Percentiles rank a stretch among this genome's conserved stretches.
phyloP scores from a whole-genome alignment of 2,888 invertebrate genomes.

The Onchidella celtica region DNA sequence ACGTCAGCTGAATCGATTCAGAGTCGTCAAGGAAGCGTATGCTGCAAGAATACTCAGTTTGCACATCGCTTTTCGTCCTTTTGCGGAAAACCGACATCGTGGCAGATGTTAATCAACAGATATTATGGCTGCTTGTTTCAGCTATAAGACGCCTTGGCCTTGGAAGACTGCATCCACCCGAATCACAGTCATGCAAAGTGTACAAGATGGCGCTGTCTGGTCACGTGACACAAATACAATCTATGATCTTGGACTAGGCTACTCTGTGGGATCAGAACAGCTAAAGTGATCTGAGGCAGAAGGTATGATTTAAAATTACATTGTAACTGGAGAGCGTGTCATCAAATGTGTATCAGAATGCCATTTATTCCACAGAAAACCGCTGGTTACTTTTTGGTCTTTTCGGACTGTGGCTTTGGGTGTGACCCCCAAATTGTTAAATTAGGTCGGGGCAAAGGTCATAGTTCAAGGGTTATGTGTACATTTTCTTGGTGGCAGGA shows the following conservation, averaged over 20 bases:
- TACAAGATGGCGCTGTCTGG: slow-evolving; percentile 53
- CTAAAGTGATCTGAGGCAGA: background rate
- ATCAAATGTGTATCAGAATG: too few relatives aligned
- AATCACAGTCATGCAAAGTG: slow-evolving; percentile 36
- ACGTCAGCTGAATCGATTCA: slow-evolving; percentile 76
- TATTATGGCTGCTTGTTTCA: slow-evolving; percentile 10
- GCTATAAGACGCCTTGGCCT: slow-evolving; percentile 42
- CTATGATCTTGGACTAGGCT: background rate
- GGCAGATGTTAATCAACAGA: slow-evolving; percentile 45
- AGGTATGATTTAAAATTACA: background rate
- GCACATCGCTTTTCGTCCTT: slow-evolving; percentile 74
- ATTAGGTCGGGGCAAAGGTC: background rate
- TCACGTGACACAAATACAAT: slow-evolving; percentile 52
- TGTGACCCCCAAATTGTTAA: background rate
- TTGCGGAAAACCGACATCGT: slow-evolving; percentile 71
- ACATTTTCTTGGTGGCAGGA: background rate
- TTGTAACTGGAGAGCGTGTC: too few relatives aligned
- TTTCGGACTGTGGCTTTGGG: slow-evolving; percentile 19
- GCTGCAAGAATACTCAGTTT: slow-evolving; percentile 77
- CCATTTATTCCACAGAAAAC: too few relatives aligned
- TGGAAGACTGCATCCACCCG: slow-evolving; percentile 44
- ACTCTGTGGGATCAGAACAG: background rate
- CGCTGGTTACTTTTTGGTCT: too few relatives aligned
- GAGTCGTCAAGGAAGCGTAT: slow-evolving; percentile 79
- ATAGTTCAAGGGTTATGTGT: slow-evolving; percentile 7